Conservation (phyloP, 1,140 invertebrate genomes). For the Heliconius hermathena region DNA sequence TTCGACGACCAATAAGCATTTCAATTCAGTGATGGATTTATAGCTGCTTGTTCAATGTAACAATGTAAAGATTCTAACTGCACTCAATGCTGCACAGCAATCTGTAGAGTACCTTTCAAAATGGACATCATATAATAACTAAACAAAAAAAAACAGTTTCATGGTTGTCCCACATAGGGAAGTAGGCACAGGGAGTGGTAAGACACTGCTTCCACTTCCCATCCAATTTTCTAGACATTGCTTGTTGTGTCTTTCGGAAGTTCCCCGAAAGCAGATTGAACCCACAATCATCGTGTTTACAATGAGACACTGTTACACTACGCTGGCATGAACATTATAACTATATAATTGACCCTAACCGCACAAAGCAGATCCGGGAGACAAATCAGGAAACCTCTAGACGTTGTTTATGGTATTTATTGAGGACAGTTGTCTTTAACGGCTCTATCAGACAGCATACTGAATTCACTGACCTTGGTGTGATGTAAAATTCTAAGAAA, state of each 20-base stretch:
- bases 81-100: slow-evolving; percentile 35
- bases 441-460: slow-evolving; percentile 16
- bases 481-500: slow-evolving; percentile 7
- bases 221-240: too few relatives aligned
- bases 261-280: too few relatives aligned
- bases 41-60: slow-evolving; percentile 41
- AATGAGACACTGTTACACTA: too few relatives aligned
- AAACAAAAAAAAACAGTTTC: background rate
- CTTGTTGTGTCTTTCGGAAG: too few relatives aligned
- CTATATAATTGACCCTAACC: background rate
- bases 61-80: slow-evolving; percentile 41
- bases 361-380: background rate
- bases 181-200: too few relatives aligned
- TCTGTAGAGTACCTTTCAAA: slow-evolving; percentile 22
- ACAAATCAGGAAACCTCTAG: slow-evolving; percentile 25
- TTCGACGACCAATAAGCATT: slow-evolving; percentile 21
- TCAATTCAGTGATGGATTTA: slow-evolving; percentile 38
- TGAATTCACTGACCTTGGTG: slow-evolving; percentile 20
- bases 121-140: background rate
- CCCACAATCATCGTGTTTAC: background rate
- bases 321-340: too few relatives aligned
- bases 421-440: slow-evolving; percentile 32
- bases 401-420: slow-evolving; percentile 44
- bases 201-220: too few relatives aligned
- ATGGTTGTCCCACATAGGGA: too few relatives aligned